Evolutionary conservation across 2,888 invertebrate species (phyloP), one percentile per base, ranked within the genome.

Genomic region (Agrochola lota): DNA sequence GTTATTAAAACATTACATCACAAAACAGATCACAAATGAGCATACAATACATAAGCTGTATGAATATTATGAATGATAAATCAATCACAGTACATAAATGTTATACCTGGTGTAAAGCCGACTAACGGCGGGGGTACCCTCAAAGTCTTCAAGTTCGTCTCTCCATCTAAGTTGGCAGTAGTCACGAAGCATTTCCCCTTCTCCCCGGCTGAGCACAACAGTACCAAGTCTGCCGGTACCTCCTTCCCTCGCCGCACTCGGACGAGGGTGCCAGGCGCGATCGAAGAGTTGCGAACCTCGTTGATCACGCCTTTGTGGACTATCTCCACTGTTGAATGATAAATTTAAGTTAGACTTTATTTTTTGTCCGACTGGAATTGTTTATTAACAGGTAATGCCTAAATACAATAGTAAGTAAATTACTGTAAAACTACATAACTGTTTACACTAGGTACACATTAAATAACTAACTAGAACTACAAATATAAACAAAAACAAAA

Each of bases 141-240:
- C 77, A 97, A 81, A 78, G 98, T 98, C 96, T 98, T 98, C 68
- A 98, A 94, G 91, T 98, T 98, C 2, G 98, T 98, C 94, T 98
- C 98, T 0, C 99, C 99, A 90, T 99, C 99, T 67, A 99, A 96
- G 94, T 99, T 99, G n/a, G 98, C 98, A 0, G 99, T 99, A 52
- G 98, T 98, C 67, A 99, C 97, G 93, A 97, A 98, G 91, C 98
- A 98, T 88, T 97, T 97, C 0, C 98, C 98, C 78, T 97, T 97
- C 3, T 96, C 95, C 80, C 98, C 98, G 2, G 97, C 97, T 0
- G 98, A 97, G 43, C 98, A 97, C 1, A 99, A 93, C 82, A 99
- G 92, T 12, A 98, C 97, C 84, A 99, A 91, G 94, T 99, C 99
- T 80, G 98, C 98, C 0, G 99, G 99, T 17, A 99, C 98, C 90